Base-by-base conservation (phyloP, 1,140 invertebrate species). In the Brachionus rotundiformis region DNA sequence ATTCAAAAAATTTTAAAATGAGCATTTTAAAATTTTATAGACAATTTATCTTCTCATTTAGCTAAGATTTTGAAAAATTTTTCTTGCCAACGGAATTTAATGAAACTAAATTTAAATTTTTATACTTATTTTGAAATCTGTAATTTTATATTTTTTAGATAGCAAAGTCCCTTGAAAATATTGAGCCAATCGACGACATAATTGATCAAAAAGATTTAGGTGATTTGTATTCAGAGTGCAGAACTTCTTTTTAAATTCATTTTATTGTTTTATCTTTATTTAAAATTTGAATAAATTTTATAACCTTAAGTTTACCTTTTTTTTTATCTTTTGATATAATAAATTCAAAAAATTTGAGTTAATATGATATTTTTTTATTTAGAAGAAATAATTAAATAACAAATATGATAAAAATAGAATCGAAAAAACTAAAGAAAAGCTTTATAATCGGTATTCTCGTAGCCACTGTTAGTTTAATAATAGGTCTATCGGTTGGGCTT, bases 201-300 rank as follows among this genome's bases (percentile, higher is more conserved):
- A 59, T 77, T 49, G 44, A 49, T 33, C 23, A 77, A 33, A 47
- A 29, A 31, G 73, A 77, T 59, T 19, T 77, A 23, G 73, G 44
- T 16, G 27, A 29, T 23, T 29, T 16, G 23, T 76, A 49, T 44
- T 77, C 73, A 31, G 27, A 76, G 39, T 77, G 73, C 11, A 49
- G 73, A 49, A 77, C 73, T 31, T 77, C 73, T 19, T 77, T 77
- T 59, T 77, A 77, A 33, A n/a, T 2, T 25, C 16, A 44, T 47
- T 8, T 13, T 16, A 13, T 16, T 19, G 10, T 31, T 16, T 36
- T 36, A 36, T 13, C 49, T 47, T 47, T 5, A 3, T 31, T 33
- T 3, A 29, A 59, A 0, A 16, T 77, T 59, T 77, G 13, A 75
- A 44, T 33, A 33, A 41, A 49, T 33, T 77, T 77, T 29, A 54